Evolutionary conservation across 2,797 vertebrate species (phyloP).

Genomic region (Epinephelus awoara): DNA sequence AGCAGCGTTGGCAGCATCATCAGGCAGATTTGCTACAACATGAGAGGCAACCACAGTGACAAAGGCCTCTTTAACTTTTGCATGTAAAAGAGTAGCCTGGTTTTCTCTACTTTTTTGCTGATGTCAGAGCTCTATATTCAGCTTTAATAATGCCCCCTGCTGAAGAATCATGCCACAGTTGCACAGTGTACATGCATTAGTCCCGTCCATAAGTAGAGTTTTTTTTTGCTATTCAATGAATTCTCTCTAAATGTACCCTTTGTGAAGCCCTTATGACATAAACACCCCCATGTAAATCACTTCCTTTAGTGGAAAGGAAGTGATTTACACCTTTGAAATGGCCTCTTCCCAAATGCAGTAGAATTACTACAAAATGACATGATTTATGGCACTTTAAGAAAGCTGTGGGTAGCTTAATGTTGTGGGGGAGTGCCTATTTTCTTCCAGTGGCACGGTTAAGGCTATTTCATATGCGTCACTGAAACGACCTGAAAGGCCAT

Average conservation of each 20-base stretch:
- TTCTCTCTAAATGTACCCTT: not conserved
- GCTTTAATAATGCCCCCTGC: not conserved
- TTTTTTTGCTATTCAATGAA: not conserved
- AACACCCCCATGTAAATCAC: not conserved
- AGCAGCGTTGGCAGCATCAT: conserved; percentile 5
- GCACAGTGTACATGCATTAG: not conserved
- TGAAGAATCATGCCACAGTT: not conserved
- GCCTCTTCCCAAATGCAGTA: not conserved
- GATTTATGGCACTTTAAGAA: not conserved
- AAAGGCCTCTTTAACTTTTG: conserved; percentile 5
- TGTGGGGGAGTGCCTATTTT: not conserved
- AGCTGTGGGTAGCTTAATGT: not conserved
- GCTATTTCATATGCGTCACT: not conserved
- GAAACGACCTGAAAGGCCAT: not conserved
- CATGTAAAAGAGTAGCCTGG: not conserved
- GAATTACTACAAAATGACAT: not conserved
- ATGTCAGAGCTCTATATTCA: not conserved
- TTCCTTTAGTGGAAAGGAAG: too few relatives aligned
- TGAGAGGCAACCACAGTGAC: conserved; percentile 4
- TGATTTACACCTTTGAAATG: not conserved
- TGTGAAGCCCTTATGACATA: not conserved
- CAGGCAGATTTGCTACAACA: not conserved
- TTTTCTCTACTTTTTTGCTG: not conserved
- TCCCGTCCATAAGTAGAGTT: too few relatives aligned
- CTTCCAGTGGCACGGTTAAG: not conserved